Evolutionary conservation across 2,797 vertebrate genomes (phyloP).

Genomic region (Malacoctenus gilli): DNA sequence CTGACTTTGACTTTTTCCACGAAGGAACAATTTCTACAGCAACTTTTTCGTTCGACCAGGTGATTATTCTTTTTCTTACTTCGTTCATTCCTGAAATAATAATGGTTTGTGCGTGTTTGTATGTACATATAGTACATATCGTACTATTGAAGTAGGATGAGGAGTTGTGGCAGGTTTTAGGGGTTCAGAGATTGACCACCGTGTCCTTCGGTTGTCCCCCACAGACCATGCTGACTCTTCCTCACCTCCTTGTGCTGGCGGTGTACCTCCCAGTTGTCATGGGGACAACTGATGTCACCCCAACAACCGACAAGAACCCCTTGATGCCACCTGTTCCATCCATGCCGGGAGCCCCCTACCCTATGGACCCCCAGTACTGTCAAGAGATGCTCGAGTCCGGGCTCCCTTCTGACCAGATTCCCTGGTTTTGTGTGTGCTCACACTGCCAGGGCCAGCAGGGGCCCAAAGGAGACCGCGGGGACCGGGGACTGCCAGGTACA

Average conservation of each 20-base stretch:
- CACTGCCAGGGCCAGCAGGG: constrained; percentile 61
- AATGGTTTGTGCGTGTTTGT: too few relatives aligned
- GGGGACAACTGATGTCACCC: constrained; percentile 23
- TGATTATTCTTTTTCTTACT: too few relatives aligned
- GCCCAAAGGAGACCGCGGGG: constrained; percentile 73
- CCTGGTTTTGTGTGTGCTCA: constrained; percentile 76
- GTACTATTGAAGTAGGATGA: too few relatives aligned
- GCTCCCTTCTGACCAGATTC: constrained; percentile 57
- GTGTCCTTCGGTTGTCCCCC: not conserved
- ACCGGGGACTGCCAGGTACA: constrained; percentile 72
- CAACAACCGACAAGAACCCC: too few relatives aligned
- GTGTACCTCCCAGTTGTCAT: not conserved
- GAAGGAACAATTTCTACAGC: too few relatives aligned
- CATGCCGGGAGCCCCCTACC: not conserved
- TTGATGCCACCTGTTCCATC: not conserved
- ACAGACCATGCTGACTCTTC: constrained; percentile 36
- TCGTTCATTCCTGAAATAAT: too few relatives aligned
- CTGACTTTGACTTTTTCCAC: too few relatives aligned
- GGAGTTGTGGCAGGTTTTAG: too few relatives aligned
- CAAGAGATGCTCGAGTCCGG: constrained; percentile 58
- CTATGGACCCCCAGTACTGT: constrained; percentile 44
- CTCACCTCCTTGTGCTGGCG: constrained; percentile 24
- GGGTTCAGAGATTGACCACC: too few relatives aligned
- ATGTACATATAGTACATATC: too few relatives aligned
- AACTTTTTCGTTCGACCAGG: too few relatives aligned